Base-by-base conservation (phyloP, 1,140 invertebrate species). In the Musca domestica region DNA sequence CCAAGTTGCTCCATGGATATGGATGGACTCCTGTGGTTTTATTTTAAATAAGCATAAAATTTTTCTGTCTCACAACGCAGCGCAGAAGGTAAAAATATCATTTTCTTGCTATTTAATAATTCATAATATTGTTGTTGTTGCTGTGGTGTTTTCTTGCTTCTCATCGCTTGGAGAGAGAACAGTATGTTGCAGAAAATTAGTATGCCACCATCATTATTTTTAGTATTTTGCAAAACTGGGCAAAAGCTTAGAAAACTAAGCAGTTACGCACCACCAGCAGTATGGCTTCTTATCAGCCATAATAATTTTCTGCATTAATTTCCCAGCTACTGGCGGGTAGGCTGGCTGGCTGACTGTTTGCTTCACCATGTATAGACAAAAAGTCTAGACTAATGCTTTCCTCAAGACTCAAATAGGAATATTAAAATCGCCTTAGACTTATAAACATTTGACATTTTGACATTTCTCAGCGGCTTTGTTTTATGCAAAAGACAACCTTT, bases 301-400 rank as follows among this genome's bases (percentile, higher is more conserved):
- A 34, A 34, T 61, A 61, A 61, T 61, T 61, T 61, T 61, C 27
- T 61, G 56, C 27, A 61, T 61, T 41, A 61, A 61, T 61, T 61
- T 61, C 56, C 34, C 34, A 34, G 17, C 23, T 58, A 61, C 19
- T 30, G 17, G 30, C 20, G 15, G 27, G 23, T 27, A 12, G 25
- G n/a, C 7, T 3, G 23, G 23, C 52, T 27, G 19, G 17, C 9
- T 61, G 56, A 10, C 34, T 30, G 27, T 30, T 30, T 30, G 27
- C 9, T 30, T 4, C 27, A 9, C 56, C 56, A 61, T 61, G 30
- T 61, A 61, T 61, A 61, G 56, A 61, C 56, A 61, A 61, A 61
- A 61, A 61, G 56, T 61, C 56, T 61, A 61, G 56, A 61, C 56
- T 10, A 41, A 41, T 41, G 34, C 34, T 41, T 41, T 41, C 34